Evolutionary conservation across 2,888 invertebrate genomes (phyloP), one percentile per base, ranked within the genome.

Genomic region (Luffia ferchaultella): DNA sequence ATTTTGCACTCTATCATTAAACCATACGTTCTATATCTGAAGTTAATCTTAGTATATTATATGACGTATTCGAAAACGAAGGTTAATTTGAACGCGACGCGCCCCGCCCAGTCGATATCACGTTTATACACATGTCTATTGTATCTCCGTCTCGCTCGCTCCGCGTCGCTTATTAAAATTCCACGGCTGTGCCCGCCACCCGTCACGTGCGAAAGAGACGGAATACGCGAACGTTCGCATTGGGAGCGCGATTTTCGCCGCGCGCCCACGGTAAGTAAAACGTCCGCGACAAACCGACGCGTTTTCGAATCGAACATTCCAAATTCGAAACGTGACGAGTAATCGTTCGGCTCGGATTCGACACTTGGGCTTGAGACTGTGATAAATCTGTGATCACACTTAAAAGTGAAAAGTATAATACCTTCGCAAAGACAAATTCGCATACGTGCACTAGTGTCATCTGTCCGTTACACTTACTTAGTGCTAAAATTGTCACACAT

Each of bases 111-210:
- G 74, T 65, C 67, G 69, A 72, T 78, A 75, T 80, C 80, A 68
- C 80, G 73, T 79, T 78, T 79, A 68, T 77, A 77, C 80, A 76
- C 80, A 76, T 78, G 77, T 76, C n/a, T n/a, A 64, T 66, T 64
- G 67, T 83, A 77, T 71, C 68, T 77, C 60, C 60, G 73, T 83
- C 82, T 61, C 78, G 68, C 63, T 83, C 76, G 53, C 70, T 65
- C 80, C 78, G 82, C 75, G 77, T 67, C 80, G 80, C 76, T 80
- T 82, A 76, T 83, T 82, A 82, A 82, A 82, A 82, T 82, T 82
- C 82, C 71, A 74, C 74, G 76, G 67, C 74, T 75, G 67, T 72
- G 67, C 68, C 72, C 80, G 76, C 82, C 82, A 73, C 82, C 73
- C 64, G 30, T 82, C 82, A 62, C 58, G 68, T 62, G 58, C 68